Conservation (phyloP, 2,113 vertebrate genomes). For the Heterotis niloticus region DNA sequence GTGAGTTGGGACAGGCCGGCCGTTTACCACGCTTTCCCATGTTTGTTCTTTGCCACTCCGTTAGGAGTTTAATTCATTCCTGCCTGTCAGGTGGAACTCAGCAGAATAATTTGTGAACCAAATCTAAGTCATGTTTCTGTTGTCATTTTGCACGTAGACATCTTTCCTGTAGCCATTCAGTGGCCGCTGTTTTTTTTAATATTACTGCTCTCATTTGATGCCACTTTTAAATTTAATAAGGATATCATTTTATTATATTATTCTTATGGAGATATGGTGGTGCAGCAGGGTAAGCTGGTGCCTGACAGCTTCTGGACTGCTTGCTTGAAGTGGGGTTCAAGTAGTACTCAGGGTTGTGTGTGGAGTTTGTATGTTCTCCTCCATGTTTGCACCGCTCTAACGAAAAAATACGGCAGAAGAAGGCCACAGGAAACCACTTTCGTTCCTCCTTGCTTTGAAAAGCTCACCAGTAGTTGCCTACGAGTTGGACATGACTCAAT, state of each 20-base stretch:
- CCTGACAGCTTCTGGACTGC: no score
- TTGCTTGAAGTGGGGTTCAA: no score
- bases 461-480: no score
- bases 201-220: constrained; percentile 4
- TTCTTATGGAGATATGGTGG: no score
- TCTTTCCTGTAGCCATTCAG: not conserved
- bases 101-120: constrained; percentile 8
- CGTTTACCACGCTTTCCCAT: not conserved
- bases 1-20: not conserved
- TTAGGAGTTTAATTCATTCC: not conserved
- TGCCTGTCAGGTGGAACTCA: not conserved
- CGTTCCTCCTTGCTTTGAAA: no score
- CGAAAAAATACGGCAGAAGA: no score
- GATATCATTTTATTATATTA: not conserved
- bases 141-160: not conserved
- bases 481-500: no score
- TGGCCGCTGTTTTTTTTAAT: not conserved
- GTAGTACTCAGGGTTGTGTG: no score
- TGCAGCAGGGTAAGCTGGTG: no score
- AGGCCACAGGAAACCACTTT: no score
- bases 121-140: constrained; percentile 9
- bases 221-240: not conserved
- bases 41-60: not conserved
- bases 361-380: not conserved
- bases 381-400: not conserved